Evolutionary conservation across 2,888 invertebrate genomes (phyloP).

Genomic region (Callosobruchus maculatus): DNA sequence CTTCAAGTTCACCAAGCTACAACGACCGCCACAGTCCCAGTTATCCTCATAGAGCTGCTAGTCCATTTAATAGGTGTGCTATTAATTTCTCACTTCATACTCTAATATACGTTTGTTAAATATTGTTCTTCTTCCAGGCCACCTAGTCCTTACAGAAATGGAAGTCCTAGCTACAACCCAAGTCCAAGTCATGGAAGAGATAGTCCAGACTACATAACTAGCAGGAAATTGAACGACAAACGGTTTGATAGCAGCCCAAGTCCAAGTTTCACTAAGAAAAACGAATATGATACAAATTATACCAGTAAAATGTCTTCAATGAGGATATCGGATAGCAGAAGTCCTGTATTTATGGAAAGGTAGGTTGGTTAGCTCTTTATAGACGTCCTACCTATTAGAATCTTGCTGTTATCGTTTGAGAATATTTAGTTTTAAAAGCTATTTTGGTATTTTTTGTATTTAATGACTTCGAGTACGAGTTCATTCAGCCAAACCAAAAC

Average conservation of each 20-base stretch:
- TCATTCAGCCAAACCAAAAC: no score
- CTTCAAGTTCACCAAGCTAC: conserved; percentile 39
- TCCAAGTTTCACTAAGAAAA: conserved; percentile 38
- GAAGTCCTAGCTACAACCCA: conserved; percentile 38
- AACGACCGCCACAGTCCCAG: conserved; percentile 39
- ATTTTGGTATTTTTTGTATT: no score
- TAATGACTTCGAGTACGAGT: no score
- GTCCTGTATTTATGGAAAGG: conserved; percentile 40
- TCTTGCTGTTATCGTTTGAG: no score
- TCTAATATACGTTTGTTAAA: no score
- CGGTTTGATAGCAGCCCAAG: conserved; percentile 37
- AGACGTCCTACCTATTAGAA: no score
- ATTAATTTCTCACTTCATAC: no score
- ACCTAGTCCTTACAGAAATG: conserved; percentile 20
- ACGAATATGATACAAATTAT: conserved; percentile 36
- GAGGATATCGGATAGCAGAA: conserved; percentile 38
- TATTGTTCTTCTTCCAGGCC: conserved; percentile 5
- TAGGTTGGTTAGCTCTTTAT: conserved; percentile 1
- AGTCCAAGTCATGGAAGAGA: conserved; percentile 42
- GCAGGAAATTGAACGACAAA: conserved; percentile 41
- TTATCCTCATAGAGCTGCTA: conserved; percentile 38
- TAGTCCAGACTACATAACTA: conserved; percentile 45
- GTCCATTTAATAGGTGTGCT: conserved; percentile 43
- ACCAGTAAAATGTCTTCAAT: conserved; percentile 43
- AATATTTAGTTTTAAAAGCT: no score